These are phyloP conservation scores for Drosophila suzukii DNA, from an alignment of 1,140 invertebrate genomes.

Conservation along the genomic window DNA sequence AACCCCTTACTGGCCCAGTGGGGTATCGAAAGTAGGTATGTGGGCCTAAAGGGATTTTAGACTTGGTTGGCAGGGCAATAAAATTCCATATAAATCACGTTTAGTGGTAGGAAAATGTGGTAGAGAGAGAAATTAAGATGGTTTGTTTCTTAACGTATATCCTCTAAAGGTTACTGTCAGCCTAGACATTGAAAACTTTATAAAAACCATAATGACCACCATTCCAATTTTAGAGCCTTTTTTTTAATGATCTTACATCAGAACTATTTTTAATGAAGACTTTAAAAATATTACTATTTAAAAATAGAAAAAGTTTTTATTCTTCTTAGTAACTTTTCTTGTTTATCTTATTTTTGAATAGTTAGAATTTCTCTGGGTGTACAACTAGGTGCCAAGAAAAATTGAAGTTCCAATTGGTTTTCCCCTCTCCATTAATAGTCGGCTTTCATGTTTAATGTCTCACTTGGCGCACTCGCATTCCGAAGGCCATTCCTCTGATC, in stretches of 20 bases:
- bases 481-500: constrained; percentile 29
- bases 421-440: constrained; percentile 30
- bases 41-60: constrained; percentile 41
- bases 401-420: constrained; percentile 45
- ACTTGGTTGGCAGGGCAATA: constrained; percentile 25
- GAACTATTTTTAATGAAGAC: too few species aligned
- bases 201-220: too few species aligned
- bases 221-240: too few species aligned
- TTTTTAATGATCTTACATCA: too few species aligned
- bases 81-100: constrained; percentile 44
- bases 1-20: constrained; percentile 46
- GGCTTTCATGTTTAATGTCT: constrained; percentile 65
- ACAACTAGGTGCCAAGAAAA: constrained; percentile 4
- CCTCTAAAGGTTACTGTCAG: too few species aligned
- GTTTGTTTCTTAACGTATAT: too few species aligned
- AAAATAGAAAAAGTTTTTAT: too few species aligned
- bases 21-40: constrained; percentile 27
- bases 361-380: neutral
- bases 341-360: too few species aligned
- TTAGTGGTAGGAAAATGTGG: constrained; percentile 6
- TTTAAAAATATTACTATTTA: too few species aligned
- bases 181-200: too few species aligned
- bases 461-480: constrained; percentile 54
- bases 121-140: neutral
- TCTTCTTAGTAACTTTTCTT: too few species aligned